These are phyloP conservation scores for Eulithis testata DNA, from an alignment of 2,888 invertebrate species.

Conservation along the genomic window DNA sequence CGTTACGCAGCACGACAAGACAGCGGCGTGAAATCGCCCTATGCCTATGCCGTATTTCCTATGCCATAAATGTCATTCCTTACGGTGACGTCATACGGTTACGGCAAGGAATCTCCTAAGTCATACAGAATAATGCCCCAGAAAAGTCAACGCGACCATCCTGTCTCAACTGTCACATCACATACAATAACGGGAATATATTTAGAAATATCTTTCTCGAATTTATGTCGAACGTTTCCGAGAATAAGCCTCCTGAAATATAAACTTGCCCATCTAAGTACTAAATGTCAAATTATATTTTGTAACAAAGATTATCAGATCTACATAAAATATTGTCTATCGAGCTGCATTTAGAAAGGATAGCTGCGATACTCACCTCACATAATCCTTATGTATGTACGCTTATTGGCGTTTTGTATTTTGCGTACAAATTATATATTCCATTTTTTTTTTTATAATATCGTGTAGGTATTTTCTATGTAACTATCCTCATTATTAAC, in stretches of 20 bases:
- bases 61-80: no score
- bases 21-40: no score
- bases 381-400: conserved; percentile 16
- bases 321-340: conserved; percentile 6
- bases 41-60: no score
- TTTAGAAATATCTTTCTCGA: no score
- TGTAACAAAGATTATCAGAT: conserved; percentile 8
- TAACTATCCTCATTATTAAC: conserved; percentile 54
- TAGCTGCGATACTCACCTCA: conserved; percentile 25
- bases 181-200: no score
- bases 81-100: no score
- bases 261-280: conserved; percentile 21
- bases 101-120: no score
- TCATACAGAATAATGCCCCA: no score
- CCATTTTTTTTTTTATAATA: conserved; percentile 57
- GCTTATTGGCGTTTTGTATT: conserved; percentile 42
- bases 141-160: no score
- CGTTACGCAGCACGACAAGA: no score
- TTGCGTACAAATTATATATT: conserved; percentile 48
- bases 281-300: conserved; percentile 35
- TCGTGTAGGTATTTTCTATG: conserved; percentile 34
- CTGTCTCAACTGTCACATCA: no score
- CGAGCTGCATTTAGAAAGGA: conserved; percentile 16
- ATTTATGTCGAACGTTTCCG: neutral
- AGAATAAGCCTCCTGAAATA: neutral